Evolutionary conservation across 2,888 invertebrate genomes (phyloP), one percentile per base, ranked within the genome.

Genomic region (Drosophila affinis): DNA sequence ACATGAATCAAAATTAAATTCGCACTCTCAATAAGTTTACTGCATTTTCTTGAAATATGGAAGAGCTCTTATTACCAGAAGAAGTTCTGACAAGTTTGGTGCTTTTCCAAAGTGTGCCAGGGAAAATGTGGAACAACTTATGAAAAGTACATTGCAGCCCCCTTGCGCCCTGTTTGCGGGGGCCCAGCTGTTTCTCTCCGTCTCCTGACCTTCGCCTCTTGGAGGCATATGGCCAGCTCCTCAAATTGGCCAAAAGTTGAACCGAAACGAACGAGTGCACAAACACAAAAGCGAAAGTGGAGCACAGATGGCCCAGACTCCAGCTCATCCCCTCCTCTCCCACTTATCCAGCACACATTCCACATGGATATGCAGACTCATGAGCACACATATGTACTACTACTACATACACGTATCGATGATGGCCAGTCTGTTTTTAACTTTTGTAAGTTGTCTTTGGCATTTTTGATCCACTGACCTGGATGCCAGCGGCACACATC

Each of bases 401-500:
- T 3, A 39, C 34, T 46, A 39, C 65, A 24, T 14, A 39, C 56
- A 64, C 58, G 62, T 57, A 48, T 69, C 44, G 48, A 55, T 65
- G 63, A 51, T 70, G 55, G 47, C 73, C 55, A 65, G 55, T 18
- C 57, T 57, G 62, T 68, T 87, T 81, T 86, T 67, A 72, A 72
- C 81, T 79, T 84, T 85, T 73, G 62, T 68, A 12, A 70, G 72
- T 70, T 78, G 75, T 81, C 79, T 85, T 77, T 79, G 85, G 74
- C 59, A 72, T 75, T 79, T 87, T 70, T 83, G 88, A 87, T 83
- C 83, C 73, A 83, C 82, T 83, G 83, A 87, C 83, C 83, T 67
- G 55, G 76, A 87, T 81, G 75, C 49, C 45, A 62, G 52, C 17
- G 54, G 62, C 17, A 62, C 47, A 52, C 34, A 55, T 27, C 54